phyloP scores from a whole-genome alignment of 2,113 vertebrate genomes.

The Tragelaphus buxtoni region DNA sequence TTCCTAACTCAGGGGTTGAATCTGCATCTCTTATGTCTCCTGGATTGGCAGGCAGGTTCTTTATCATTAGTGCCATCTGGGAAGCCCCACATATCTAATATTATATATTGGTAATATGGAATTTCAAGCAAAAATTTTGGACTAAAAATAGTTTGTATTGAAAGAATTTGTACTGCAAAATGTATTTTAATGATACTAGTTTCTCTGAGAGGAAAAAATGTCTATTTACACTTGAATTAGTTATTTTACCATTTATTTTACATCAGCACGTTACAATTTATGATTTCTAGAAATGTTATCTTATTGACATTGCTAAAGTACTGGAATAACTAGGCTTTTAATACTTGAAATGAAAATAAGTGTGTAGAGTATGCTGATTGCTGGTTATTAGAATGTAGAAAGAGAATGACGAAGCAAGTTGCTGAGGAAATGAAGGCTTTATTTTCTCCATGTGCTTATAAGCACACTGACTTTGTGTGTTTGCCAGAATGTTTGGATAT shows the following conservation, averaged over 20 bases:
- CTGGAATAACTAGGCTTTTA: neutral
- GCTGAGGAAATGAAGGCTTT: neutral
- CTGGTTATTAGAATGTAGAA: neutral
- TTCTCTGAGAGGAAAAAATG: neutral
- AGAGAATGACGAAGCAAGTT: neutral
- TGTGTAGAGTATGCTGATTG: neutral
- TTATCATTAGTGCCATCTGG: neutral
- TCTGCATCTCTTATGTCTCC: neutral
- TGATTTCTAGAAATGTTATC: neutral
- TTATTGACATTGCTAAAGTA: neutral
- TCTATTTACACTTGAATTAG: constrained; percentile 2
- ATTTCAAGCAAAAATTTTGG: neutral
- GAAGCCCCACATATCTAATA: neutral
- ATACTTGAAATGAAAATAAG: constrained; percentile 11
- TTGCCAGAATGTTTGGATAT: neutral
- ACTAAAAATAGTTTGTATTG: neutral
- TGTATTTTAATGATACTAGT: neutral
- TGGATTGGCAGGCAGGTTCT: neutral
- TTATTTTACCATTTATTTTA: neutral
- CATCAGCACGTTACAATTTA: neutral
- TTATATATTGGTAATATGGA: neutral
- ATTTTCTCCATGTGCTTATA: neutral
- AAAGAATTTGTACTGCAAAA: neutral
- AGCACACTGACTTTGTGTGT: neutral
- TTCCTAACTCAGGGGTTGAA: neutral